Evolutionary conservation across 2,888 invertebrate genomes (phyloP).

Genomic region (Chalcis sispes): DNA sequence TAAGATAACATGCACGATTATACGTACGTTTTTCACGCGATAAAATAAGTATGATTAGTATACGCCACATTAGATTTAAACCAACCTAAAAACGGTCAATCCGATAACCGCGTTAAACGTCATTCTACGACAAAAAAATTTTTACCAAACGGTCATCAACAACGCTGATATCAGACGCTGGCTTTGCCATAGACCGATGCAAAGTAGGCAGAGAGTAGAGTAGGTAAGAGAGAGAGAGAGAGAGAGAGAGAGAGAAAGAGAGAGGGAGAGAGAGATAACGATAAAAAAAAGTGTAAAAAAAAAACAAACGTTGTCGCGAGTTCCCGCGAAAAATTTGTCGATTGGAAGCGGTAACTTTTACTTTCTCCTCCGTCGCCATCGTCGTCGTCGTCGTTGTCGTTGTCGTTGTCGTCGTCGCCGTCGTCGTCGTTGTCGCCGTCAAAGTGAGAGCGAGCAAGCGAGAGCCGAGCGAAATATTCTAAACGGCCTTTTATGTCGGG

Average conservation of each 20-base stretch:
- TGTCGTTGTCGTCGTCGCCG: background rate
- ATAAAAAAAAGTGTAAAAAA: too few species aligned
- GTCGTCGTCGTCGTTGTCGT: background rate
- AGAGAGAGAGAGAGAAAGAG: too few species aligned
- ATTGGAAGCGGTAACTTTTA: constrained; percentile 44
- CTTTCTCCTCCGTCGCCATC: constrained; percentile 37
- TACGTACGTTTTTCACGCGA: background rate
- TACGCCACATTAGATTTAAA: background rate
- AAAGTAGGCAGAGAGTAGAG: too few species aligned
- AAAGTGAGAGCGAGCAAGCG: too few species aligned
- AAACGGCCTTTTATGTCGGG: constrained; percentile 47
- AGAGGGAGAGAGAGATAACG: too few species aligned
- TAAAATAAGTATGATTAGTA: background rate
- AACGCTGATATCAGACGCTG: too few species aligned
- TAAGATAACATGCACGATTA: too few species aligned
- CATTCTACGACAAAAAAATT: too few species aligned
- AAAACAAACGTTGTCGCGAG: too few species aligned
- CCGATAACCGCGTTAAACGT: background rate
- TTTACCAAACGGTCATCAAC: too few species aligned
- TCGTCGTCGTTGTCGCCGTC: background rate
- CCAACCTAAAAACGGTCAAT: constrained; percentile 14
- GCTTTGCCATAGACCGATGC: too few species aligned
- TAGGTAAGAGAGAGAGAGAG: too few species aligned
- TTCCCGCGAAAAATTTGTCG: constrained; percentile 39
- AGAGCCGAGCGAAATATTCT: constrained; percentile 41